A percentile compares a stretch with the other conserved stretches of the same genome.
These are phyloP conservation scores for Phytoseiulus persimilis DNA, from an alignment of 2,888 invertebrate genomes.

Conservation along the genomic window DNA sequence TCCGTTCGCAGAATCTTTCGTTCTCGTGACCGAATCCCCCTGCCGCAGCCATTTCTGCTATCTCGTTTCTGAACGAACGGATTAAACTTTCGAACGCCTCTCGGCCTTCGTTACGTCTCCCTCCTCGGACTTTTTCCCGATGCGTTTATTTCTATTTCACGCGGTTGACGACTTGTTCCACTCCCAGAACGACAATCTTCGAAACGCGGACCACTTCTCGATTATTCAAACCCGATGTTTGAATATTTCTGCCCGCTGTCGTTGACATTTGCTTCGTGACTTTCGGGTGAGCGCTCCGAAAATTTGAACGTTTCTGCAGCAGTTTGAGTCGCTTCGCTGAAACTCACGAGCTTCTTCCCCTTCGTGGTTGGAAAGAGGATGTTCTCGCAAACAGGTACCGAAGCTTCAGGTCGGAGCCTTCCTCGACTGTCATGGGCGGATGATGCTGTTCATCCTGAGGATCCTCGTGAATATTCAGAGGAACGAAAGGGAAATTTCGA, in stretches of 20 bases:
- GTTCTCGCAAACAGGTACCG: neutral
- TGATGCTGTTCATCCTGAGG: no score
- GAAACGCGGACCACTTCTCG: neutral
- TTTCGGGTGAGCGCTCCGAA: neutral
- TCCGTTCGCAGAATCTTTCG: no score
- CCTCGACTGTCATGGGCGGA: neutral
- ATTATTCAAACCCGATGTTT: neutral
- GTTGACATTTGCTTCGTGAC: neutral
- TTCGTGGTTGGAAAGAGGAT: neutral
- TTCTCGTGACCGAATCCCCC: no score
- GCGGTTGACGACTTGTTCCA: neutral
- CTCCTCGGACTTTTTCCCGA: neutral
- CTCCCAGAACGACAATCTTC: neutral
- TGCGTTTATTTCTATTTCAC: neutral
- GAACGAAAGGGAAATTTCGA: no score
- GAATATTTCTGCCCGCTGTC: neutral
- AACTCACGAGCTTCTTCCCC: neutral
- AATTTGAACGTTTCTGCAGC: neutral
- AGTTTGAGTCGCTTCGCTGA: neutral
- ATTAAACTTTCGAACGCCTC: no score
- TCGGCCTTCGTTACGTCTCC: no score
- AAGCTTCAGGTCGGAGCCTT: neutral
- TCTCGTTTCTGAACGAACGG: no score
- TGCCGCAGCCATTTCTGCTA: no score
- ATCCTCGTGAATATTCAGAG: no score